Conservation (phyloP, 2,113 vertebrate genomes). For the Nothoprocta perdicaria region DNA sequence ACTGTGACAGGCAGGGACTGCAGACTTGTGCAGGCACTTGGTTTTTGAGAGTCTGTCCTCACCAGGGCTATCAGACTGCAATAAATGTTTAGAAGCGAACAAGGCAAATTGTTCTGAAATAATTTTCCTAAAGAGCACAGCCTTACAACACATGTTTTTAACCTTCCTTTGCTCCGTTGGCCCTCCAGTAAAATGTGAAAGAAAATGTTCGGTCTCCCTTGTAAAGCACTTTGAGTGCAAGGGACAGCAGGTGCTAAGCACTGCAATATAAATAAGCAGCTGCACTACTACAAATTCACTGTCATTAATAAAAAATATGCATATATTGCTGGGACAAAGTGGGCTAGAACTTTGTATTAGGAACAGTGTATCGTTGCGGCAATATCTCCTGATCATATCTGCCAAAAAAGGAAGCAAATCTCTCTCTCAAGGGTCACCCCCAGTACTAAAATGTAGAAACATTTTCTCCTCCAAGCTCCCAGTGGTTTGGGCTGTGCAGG, state of each 20-base stretch:
- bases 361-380: not conserved
- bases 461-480: not conserved
- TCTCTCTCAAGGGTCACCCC: not conserved
- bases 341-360: not conserved
- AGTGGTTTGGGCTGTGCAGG: not conserved
- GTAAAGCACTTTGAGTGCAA: not conserved
- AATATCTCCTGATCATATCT: not conserved
- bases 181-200: not conserved
- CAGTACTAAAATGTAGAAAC: not conserved
- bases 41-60: not conserved
- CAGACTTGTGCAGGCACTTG: not conserved
- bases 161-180: not conserved
- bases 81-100: not conserved
- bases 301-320: not conserved
- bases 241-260: not conserved
- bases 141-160: not conserved
- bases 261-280: not conserved
- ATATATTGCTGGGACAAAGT: not conserved
- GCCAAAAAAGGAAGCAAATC: not conserved
- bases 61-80: not conserved
- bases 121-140: not conserved
- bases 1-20: not conserved
- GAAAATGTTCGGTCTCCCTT: not conserved
- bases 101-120: not conserved
- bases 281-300: not conserved